Percentiles rank a stretch among this genome's conserved stretches.
Conservation (phyloP, 2,113 vertebrate genomes). For the Notiomystis cincta region DNA sequence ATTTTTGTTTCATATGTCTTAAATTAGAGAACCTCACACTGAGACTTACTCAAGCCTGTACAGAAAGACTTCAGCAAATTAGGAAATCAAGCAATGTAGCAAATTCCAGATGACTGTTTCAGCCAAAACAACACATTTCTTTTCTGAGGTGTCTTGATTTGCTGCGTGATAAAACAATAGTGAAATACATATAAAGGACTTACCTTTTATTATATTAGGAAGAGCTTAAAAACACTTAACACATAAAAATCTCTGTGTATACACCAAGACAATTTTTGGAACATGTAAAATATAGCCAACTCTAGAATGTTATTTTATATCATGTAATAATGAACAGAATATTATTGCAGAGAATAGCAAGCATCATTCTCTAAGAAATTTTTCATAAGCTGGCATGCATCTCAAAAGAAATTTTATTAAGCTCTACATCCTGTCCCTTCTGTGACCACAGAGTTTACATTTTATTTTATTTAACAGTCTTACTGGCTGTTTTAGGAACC, state of each 20-base stretch:
- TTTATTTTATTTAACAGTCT: neutral
- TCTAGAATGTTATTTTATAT: neutral
- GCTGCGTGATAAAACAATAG: neutral
- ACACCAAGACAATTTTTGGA: neutral
- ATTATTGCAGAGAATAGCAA: neutral
- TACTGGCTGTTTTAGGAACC: neutral
- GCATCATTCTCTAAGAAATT: neutral
- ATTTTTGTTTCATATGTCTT: neutral
- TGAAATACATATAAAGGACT: neutral
- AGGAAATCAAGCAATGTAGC: neutral
- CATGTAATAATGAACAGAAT: neutral
- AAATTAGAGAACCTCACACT: neutral
- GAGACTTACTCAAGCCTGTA: neutral
- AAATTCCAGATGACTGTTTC: neutral
- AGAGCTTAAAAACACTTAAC: neutral
- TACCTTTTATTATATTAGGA: neutral
- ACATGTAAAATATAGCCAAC: neutral
- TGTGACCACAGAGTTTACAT: neutral
- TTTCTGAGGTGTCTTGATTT: neutral
- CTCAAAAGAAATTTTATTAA: neutral
- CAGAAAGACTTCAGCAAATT: neutral
- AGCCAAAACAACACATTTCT: neutral
- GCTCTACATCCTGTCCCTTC: neutral
- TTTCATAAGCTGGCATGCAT: neutral
- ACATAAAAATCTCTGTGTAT: neutral